Evolutionary conservation across 2,888 invertebrate genomes (phyloP).

Genomic region (Ophion costatus): DNA sequence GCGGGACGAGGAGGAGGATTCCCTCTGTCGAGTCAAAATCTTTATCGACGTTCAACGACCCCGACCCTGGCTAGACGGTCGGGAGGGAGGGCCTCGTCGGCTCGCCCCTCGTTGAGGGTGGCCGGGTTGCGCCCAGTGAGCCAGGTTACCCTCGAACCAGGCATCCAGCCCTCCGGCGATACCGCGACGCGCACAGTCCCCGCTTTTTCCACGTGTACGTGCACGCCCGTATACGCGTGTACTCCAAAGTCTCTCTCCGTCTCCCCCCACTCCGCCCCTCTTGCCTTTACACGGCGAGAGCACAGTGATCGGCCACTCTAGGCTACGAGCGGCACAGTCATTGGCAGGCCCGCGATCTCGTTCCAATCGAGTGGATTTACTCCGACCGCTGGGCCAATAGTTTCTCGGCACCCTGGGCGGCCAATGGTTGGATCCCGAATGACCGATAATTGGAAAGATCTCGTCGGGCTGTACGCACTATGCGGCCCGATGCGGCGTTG

Average conservation of each 20-base stretch:
- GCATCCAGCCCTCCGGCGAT: slow-evolving; percentile 61
- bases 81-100: slow-evolving; percentile 66
- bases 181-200: slow-evolving; percentile 40
- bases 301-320: slow-evolving; percentile 28
- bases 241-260: slow-evolving; percentile 14
- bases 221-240: slow-evolving; percentile 12
- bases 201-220: slow-evolving; percentile 21
- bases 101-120: slow-evolving; percentile 67
- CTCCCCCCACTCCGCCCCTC: neutral
- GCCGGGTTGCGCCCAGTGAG: slow-evolving; percentile 69
- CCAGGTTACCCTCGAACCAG: slow-evolving; percentile 68
- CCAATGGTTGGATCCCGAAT: slow-evolving; percentile 5
- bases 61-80: slow-evolving; percentile 83
- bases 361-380: neutral
- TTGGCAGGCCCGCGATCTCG: slow-evolving; percentile 2
- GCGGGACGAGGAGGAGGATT: slow-evolving; percentile 56
- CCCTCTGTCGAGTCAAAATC: slow-evolving; percentile 81
- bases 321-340: neutral
- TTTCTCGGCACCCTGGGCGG: neutral
- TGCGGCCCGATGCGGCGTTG: slow-evolving; percentile 61
- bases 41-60: slow-evolving; percentile 84
- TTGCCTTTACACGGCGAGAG: neutral
- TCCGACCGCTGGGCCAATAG: neutral
- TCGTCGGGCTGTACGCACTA: slow-evolving; percentile 25
- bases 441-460: slow-evolving; percentile 28